These are phyloP conservation scores for Drosophila obscura DNA, from an alignment of 1,140 invertebrate species.

Conservation along the genomic window DNA sequence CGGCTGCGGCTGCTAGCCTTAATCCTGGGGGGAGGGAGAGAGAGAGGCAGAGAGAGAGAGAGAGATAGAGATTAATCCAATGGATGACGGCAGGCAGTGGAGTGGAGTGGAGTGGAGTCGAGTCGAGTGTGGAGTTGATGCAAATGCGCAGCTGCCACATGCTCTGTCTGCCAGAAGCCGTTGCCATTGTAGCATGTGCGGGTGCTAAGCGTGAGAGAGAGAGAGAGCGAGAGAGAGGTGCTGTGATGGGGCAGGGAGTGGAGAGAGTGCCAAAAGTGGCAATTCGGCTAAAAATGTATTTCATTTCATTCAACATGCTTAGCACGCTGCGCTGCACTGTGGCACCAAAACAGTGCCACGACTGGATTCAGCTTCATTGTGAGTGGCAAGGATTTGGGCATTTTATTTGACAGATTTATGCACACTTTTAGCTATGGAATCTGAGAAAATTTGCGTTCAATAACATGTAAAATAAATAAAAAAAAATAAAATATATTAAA, in stretches of 20 bases:
- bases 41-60: slow-evolving; percentile 17
- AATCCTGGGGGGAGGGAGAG: slow-evolving; percentile 28
- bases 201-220: slow-evolving; percentile 13
- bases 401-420: no score
- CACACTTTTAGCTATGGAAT: no score
- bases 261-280: slow-evolving; percentile 49
- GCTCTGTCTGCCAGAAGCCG: slow-evolving; percentile 23
- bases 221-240: slow-evolving; percentile 12
- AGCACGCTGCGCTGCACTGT: slow-evolving; percentile 29
- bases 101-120: neutral
- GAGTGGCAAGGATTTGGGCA: no score
- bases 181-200: slow-evolving; percentile 32
- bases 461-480: no score
- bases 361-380: no score
- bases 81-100: no score
- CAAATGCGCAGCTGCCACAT: slow-evolving; percentile 74
- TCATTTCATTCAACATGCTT: slow-evolving; percentile 60
- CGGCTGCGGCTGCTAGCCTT: slow-evolving; percentile 27
- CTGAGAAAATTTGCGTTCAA: no score
- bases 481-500: no score
- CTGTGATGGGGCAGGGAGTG: no score
- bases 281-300: slow-evolving; percentile 73
- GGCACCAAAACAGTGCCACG: neutral
- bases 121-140: slow-evolving; percentile 39
- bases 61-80: slow-evolving; percentile 7